Base-by-base conservation (phyloP, 2,113 vertebrate genomes). In the Morone chrysops region DNA sequence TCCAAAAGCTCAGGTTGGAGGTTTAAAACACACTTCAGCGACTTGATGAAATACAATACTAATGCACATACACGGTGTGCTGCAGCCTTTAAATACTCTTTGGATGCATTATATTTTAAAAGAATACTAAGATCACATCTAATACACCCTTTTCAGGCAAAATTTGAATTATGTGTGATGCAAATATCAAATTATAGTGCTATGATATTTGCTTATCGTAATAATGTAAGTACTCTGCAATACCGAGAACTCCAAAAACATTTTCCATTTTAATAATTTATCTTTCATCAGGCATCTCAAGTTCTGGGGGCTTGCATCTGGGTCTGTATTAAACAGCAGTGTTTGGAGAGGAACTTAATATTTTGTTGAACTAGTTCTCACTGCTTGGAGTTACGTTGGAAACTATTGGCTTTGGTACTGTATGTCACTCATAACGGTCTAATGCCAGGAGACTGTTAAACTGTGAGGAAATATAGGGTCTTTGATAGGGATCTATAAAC, bases 311-410 rank as follows among this genome's bases (percentile, higher is more conserved):
- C 53, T 53, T 70, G 72, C 74, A 80, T 84, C 57, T 45, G 51
- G 48, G 60, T 77, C 65, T 88, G 66, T 71, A 76, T 85, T 82
- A 73, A 81, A 61, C 25, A 75, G 70, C 61, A 61, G 73, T 82
- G 83, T 87, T 86, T 88, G 57, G 53, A 88, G 65, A 91, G 87
- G 62, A 92, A 93, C 62, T 53, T 41, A 81, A 90, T 86, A 84
- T 87, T 82, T 77, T 36, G 57, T 48, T 40, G 62, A 81, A 59
- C 53, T 60, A 22, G 43, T 74, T 81, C 72, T 71, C 66, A 57
- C 79, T 57, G 48, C 60, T 48, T 47, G 47, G 81, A 54, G 22
- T 81, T 40, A 82, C 66, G 76, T 75, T 66, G 73, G 51, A 90
- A 80, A 78, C 51, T 48, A 65, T 38, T 69, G 60, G 25, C 65